A percentile compares a stretch with the other conserved stretches of the same genome.
These are phyloP conservation scores for Tringa solitaria DNA, from an alignment of 2,113 vertebrate species.

Conservation along the genomic window DNA sequence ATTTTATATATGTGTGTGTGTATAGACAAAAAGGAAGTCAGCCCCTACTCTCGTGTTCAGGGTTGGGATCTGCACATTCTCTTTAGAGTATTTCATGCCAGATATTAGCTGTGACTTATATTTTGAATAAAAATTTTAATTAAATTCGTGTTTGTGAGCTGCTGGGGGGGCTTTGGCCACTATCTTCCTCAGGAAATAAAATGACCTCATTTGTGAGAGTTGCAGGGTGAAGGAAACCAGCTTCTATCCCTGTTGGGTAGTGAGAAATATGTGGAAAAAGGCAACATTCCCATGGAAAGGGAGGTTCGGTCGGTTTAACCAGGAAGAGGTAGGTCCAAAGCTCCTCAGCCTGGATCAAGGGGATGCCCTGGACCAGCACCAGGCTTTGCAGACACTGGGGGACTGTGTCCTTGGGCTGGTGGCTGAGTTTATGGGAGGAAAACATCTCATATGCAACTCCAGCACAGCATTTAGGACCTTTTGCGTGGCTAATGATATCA, in stretches of 20 bases:
- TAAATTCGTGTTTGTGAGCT: conserved; percentile 6
- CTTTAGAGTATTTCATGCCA: neutral
- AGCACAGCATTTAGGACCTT: accelerated
- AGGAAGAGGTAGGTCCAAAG: neutral
- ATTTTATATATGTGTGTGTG: neutral
- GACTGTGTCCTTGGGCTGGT: neutral
- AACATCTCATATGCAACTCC: accelerated
- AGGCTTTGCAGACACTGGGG: neutral
- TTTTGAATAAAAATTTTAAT: neutral
- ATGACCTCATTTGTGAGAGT: neutral
- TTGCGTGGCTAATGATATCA: neutral
- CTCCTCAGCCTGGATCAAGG: neutral
- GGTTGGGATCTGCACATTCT: conserved; percentile 31
- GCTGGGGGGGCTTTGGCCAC: conserved; percentile 10
- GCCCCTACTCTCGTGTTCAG: neutral
- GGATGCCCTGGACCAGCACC: neutral
- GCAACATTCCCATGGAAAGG: neutral
- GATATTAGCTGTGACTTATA: neutral
- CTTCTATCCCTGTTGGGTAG: neutral
- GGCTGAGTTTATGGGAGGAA: neutral
- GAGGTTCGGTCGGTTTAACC: neutral
- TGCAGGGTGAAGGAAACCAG: neutral
- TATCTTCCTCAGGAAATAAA: conserved; percentile 6
- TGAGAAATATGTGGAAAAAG: neutral
- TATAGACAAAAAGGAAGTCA: neutral